Evolutionary conservation across 2,797 vertebrate genomes (phyloP), one percentile per base, ranked within the genome.

Genomic region (Tragelaphus oryx): DNA sequence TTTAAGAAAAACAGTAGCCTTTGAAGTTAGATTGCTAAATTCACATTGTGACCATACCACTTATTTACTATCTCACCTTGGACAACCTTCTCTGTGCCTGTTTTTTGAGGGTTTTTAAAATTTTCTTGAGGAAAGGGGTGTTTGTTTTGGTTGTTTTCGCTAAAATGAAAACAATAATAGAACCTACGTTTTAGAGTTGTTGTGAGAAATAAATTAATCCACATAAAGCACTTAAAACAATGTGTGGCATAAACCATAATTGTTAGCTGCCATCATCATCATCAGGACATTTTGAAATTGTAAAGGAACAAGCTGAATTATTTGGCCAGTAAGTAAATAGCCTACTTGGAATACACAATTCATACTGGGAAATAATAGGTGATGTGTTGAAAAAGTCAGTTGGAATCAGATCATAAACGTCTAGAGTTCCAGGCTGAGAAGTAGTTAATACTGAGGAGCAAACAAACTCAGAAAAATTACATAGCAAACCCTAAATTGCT

Each of bases 141-240:
- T 74, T 68, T 74, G 4, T 74, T 78, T 50, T 78, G 46, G 26
- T 78, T n/a, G 1, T 79, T 79, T 71, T 22, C 12, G n/a, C 22
- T 75, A 68, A 80, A 92, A 76, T 81, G 18, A 96, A 22, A 95
- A 50, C 44, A 79, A 18, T 55, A 89, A 54, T 81, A 95, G 20
- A n/a, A 48, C 52, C 46, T 78, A 46, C 7, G 4, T 80, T 92
- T 93, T 84, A 92, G 65, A 87, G 48, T 80, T 92, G 48, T 87
- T 82, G 24, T 75, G 57, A 96, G 71, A 46, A 92, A 87, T 68
- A 86, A 68, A 85, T 68, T 65, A 88, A 88, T 62, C 54, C 46
- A 59, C 13, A 65, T 65, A 88, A 80, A 93, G 11, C 41, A 91
- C 46, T 93, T 93, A 75, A 87, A 83, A 65, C 78, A 92, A 48